Evolutionary conservation across 2,888 invertebrate genomes (phyloP).

Genomic region (Lordiphosa fenestrarum): DNA sequence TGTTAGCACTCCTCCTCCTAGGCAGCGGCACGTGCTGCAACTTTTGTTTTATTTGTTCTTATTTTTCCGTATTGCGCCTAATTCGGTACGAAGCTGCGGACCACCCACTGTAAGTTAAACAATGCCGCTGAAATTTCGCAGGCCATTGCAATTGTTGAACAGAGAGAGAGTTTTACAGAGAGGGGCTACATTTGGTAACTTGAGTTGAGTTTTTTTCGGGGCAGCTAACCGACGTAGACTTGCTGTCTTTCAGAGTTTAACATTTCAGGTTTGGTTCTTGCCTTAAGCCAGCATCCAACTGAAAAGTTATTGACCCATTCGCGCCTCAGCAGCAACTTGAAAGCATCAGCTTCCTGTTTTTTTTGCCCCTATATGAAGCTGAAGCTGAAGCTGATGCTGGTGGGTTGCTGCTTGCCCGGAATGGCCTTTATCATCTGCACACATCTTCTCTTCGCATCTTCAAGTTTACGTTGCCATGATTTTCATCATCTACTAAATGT

Average conservation of each 20-base stretch:
- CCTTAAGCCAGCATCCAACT: too few relatives aligned
- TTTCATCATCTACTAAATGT: conserved; percentile 71
- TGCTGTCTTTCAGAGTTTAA: too few relatives aligned
- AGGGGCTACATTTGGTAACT: too few relatives aligned
- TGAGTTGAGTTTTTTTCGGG: too few relatives aligned
- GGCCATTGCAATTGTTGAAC: conserved; percentile 7
- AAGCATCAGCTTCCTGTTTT: too few relatives aligned
- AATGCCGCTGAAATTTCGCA: conserved; percentile 24
- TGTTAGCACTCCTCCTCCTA: conserved; percentile 9
- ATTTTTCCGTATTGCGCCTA: conserved; percentile 55
- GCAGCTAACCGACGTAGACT: too few relatives aligned
- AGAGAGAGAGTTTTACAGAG: too few relatives aligned
- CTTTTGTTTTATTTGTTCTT: conserved; percentile 56
- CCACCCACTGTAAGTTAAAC: conserved; percentile 52
- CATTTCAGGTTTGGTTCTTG: too few relatives aligned
- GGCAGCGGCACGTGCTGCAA: conserved; percentile 28
- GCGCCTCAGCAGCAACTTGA: neutral
- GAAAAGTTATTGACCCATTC: conserved; percentile 6
- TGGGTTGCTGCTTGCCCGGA: too few relatives aligned
- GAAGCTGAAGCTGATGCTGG: too few relatives aligned
- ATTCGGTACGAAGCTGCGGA: conserved; percentile 31
- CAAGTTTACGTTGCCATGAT: conserved; percentile 67
- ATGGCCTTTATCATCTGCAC: too few relatives aligned
- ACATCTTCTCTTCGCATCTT: conserved; percentile 16
- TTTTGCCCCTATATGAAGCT: too few relatives aligned